Conservation (phyloP, 2,888 invertebrate genomes). For the Tachystola acroxantha region DNA sequence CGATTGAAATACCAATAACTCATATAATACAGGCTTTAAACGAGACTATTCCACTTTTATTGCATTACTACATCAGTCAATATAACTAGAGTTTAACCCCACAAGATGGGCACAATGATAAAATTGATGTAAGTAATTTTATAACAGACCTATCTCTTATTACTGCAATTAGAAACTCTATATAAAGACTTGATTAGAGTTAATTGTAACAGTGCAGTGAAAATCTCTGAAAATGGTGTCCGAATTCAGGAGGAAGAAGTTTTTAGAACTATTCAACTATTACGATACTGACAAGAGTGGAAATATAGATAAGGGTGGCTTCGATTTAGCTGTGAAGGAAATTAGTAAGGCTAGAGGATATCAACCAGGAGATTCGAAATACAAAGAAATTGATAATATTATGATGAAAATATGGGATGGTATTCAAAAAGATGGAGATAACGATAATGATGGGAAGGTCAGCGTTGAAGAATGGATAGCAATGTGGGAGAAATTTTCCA, state of each 20-base stretch:
- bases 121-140: too few species aligned
- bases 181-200: background rate
- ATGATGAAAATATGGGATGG: constrained; percentile 92
- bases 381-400: constrained; percentile 84
- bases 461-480: constrained; percentile 92
- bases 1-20: too few species aligned
- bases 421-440: constrained; percentile 87
- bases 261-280: constrained; percentile 91
- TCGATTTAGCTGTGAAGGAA: constrained; percentile 90
- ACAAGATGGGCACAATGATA: too few species aligned
- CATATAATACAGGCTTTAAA: too few species aligned
- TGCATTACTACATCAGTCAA: too few species aligned
- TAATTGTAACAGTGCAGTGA: background rate
- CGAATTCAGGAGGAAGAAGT: constrained; percentile 92
- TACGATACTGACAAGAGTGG: constrained; percentile 94
- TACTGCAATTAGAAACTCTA: background rate
- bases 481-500: constrained; percentile 90
- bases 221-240: constrained; percentile 79
- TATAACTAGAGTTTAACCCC: too few species aligned
- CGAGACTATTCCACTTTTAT: too few species aligned
- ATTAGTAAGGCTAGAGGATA: constrained; percentile 89
- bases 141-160: background rate
- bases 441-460: constrained; percentile 90
- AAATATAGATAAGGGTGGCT: constrained; percentile 91
- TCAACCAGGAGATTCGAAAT: constrained; percentile 83